Conservation (phyloP, 2,113 vertebrate genomes). For the Ptyas mucosa region DNA sequence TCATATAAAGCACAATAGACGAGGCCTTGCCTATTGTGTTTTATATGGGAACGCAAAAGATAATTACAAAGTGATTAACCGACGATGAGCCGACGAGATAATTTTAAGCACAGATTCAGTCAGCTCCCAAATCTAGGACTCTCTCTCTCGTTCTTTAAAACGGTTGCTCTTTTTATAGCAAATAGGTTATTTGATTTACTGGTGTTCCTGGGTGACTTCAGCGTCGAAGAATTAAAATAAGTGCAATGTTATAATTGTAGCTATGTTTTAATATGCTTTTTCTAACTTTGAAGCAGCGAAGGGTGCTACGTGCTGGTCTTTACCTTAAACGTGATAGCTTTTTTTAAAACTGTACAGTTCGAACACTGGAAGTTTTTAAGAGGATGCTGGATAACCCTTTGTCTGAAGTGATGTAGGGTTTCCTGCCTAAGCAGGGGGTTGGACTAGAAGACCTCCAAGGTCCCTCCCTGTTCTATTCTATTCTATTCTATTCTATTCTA, state of each 20-base stretch:
- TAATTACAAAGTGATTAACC: background rate
- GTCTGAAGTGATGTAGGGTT: too few species aligned
- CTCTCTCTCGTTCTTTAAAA: background rate
- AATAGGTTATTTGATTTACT: background rate
- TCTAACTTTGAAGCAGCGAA: background rate
- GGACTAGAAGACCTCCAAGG: too few species aligned
- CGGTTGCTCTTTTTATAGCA: background rate
- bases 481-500: too few species aligned
- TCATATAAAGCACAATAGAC: background rate
- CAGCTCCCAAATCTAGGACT: background rate
- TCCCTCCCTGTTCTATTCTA: too few species aligned
- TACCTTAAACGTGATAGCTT: background rate
- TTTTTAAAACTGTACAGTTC: background rate
- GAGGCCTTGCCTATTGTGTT: background rate
- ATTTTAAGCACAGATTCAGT: background rate
- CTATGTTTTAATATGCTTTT: background rate
- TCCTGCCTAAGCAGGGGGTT: too few species aligned
- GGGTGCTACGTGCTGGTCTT: background rate
- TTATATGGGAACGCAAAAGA: background rate
- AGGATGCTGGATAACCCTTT: too few species aligned
- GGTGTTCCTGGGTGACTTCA: background rate
- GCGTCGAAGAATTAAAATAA: background rate
- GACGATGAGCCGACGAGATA: background rate
- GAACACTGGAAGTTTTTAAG: too few species aligned
- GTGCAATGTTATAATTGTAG: background rate